Conservation (phyloP, 2,888 invertebrate species). For the Pristionchus fissidentatus region DNA sequence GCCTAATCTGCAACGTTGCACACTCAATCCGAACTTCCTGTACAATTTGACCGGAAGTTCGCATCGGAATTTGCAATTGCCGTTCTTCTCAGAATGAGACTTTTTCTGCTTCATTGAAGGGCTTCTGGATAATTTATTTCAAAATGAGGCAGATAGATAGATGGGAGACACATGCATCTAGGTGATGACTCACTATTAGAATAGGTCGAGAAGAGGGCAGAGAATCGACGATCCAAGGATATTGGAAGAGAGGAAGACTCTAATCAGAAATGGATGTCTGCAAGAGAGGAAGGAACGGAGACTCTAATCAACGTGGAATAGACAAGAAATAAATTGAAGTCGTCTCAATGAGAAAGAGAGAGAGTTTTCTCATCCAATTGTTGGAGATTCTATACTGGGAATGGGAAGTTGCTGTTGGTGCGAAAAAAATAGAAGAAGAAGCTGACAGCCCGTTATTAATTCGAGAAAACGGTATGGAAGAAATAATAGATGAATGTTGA, state of each 20-base stretch:
- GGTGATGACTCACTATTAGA: background rate
- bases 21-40: background rate
- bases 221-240: background rate
- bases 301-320: background rate
- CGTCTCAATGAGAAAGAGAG: background rate
- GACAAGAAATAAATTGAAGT: background rate
- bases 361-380: too few relatives aligned
- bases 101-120: too few relatives aligned
- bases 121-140: background rate
- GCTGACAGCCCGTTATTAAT: background rate
- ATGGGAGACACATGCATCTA: background rate
- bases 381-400: too few relatives aligned
- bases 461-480: background rate
- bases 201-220: background rate
- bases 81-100: too few relatives aligned
- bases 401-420: too few relatives aligned
- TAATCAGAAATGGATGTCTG: too few relatives aligned
- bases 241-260: background rate
- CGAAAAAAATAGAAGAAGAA: background rate
- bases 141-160: background rate
- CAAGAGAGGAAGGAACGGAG: background rate
- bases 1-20: background rate
- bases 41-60: slow-evolving; percentile 17
- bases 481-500: background rate
- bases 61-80: background rate